Percentiles rank a stretch among this genome's conserved stretches.
Evolutionary conservation across 2,888 invertebrate genomes (phyloP).

Genomic region (Boloria euphrosyne): DNA sequence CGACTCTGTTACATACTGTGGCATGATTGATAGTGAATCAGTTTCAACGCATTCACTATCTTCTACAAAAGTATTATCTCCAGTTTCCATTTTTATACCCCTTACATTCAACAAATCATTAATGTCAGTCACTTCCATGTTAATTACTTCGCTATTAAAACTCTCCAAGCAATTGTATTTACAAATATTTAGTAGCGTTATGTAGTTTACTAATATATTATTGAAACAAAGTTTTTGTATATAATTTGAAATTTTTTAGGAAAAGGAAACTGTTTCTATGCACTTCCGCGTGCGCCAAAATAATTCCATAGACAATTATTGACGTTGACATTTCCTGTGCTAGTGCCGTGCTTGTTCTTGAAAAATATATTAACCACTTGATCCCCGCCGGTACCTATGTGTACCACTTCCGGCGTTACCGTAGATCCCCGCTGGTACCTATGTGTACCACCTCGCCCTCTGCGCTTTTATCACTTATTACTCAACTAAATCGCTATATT

Average conservation of each 20-base stretch:
- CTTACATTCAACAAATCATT: conserved; percentile 70
- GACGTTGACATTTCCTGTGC: conserved; percentile 19
- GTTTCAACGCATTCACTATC: conserved; percentile 53
- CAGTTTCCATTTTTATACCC: conserved; percentile 72
- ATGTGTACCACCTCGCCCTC: too few relatives aligned
- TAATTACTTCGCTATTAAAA: conserved; percentile 10
- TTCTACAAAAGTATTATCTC: conserved; percentile 60
- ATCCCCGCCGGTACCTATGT: too few relatives aligned
- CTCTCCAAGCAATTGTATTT: too few relatives aligned
- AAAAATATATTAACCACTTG: too few relatives aligned
- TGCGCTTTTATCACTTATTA: too few relatives aligned
- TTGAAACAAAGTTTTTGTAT: conserved; percentile 34
- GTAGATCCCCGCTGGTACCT: too few relatives aligned
- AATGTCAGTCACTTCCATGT: conserved; percentile 73
- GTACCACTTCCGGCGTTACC: too few relatives aligned
- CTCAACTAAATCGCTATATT: too few relatives aligned
- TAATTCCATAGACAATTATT: conserved; percentile 49
- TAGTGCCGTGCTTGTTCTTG: not conserved
- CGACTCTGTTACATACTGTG: conserved; percentile 75
- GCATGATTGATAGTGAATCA: conserved; percentile 67
- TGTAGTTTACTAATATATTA: conserved; percentile 18
- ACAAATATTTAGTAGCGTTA: too few relatives aligned
- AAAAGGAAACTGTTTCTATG: conserved; percentile 61
- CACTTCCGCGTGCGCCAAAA: conserved; percentile 76
- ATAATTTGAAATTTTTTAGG: conserved; percentile 70